These are phyloP conservation scores for Leptopilina clavipes DNA, from an alignment of 1,140 invertebrate genomes.

Conservation along the genomic window DNA sequence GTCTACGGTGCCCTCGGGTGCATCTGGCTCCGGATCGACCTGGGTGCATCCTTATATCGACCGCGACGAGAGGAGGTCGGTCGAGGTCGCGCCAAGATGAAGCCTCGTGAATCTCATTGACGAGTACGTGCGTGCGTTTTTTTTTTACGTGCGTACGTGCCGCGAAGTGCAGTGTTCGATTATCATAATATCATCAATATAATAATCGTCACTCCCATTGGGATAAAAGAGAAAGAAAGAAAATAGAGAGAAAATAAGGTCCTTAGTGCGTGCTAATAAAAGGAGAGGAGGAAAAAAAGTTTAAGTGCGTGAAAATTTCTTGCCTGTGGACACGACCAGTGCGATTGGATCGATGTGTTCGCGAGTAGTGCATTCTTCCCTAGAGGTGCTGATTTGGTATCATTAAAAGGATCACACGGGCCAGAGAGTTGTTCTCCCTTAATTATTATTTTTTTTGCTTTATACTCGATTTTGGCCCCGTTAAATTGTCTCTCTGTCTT, in stretches of 20 bases:
- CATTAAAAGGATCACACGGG: slow-evolving; percentile 14
- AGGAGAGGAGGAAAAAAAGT: background rate
- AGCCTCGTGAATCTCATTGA: slow-evolving; percentile 40
- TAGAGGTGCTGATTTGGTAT: slow-evolving; percentile 24
- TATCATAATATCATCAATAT: background rate
- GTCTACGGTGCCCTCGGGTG: slow-evolving; percentile 76
- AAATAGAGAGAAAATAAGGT: background rate
- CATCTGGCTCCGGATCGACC: slow-evolving; percentile 62
- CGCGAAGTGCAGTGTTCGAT: slow-evolving; percentile 29
- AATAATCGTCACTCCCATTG: background rate
- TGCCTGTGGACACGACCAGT: slow-evolving; percentile 14
- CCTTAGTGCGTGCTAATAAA: background rate
- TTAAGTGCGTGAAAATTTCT: background rate
- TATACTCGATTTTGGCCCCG: too few relatives aligned
- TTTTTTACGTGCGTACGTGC: slow-evolving; percentile 37
- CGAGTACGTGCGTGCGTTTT: slow-evolving; percentile 35
- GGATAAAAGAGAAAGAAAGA: background rate
- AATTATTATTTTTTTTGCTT: background rate
- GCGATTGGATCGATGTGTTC: slow-evolving; percentile 26
- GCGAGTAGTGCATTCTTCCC: slow-evolving; percentile 16
- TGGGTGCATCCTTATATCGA: slow-evolving; percentile 26
- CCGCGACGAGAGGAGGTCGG: slow-evolving; percentile 49
- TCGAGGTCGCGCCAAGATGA: slow-evolving; percentile 38
- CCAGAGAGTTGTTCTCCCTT: background rate
- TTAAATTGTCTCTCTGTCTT: too few relatives aligned